Evolutionary conservation across 2,113 vertebrate species (phyloP), one percentile per base, ranked within the genome.

Genomic region (Sander lucioperca): DNA sequence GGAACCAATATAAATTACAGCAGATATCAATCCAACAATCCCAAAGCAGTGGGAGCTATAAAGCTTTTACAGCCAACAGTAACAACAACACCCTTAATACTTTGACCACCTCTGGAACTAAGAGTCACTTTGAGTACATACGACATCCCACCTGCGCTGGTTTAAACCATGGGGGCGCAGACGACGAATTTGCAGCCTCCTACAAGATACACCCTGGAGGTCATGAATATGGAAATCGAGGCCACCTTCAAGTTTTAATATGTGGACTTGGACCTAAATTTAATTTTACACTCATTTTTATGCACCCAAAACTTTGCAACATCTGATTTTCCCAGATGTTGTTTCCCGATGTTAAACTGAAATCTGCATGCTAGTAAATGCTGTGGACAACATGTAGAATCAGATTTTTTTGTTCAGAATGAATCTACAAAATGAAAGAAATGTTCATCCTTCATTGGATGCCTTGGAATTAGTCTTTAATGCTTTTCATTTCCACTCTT

Each of bases 221-320:
- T 69, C 48, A 70, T 63, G 43, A 85, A 85, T 79, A 85, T 77
- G 67, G 43, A 79, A 74, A 83, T 82, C 2, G 51, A 73, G 51
- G 74, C 64, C 47, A 82, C 69, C 23, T 75, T 71, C n/a, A n/a
- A 30, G 3, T 54, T 74, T 75, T 39, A 15, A 45, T 62, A 63
- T 51, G 23, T 63, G 56, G 61, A 43, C 27, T n/a, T 2, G 50
- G 50, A 18, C 27, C 2, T 48, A 62, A 73, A 45, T 39, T 14
- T 0, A 1, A 3, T 70, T 71, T 27, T 25, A 36, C 3, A 14
- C 15, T 56, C 10, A 65, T 51, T 23, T 73, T 27, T 47, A 80
- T 77, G 33, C 54, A 47, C 3, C 8, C 3, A n/a, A 72, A 75
- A 18, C 16, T 6, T 33, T 15, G 36, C 53, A 51, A 25, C 43